Evolutionary conservation across 2,113 vertebrate species (phyloP).

Genomic region (Pollachius pollachius): DNA sequence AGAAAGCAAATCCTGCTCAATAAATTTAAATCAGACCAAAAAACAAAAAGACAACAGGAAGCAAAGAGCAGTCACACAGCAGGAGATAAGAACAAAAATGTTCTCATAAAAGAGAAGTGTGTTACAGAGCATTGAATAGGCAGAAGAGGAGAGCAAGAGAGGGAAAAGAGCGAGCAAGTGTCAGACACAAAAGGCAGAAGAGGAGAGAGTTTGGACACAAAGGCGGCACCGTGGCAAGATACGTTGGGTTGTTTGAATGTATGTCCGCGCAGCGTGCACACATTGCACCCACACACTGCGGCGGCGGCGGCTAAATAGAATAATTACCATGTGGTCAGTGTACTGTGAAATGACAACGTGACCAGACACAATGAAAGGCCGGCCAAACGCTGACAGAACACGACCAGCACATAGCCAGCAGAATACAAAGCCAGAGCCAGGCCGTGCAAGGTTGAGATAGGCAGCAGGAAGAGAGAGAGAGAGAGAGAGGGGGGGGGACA

Average conservation of each 20-base stretch:
- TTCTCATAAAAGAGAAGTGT: too few relatives aligned
- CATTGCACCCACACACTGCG: neutral
- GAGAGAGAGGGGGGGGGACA: slow-evolving; percentile 1
- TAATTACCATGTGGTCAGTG: slow-evolving; percentile 68
- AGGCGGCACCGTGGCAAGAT: too few relatives aligned
- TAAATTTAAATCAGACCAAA: too few relatives aligned
- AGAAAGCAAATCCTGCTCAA: too few relatives aligned
- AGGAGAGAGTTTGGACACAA: neutral
- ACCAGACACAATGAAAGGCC: slow-evolving; percentile 63
- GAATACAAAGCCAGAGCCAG: slow-evolving; percentile 49
- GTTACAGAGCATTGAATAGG: too few relatives aligned
- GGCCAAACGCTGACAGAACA: slow-evolving; percentile 60
- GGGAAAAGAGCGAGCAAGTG: too few relatives aligned
- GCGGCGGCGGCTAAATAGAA: slow-evolving; percentile 53
- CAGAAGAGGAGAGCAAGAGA: too few relatives aligned
- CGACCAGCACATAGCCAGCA: slow-evolving; percentile 46
- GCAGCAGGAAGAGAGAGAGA: slow-evolving; percentile 10
- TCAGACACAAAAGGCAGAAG: neutral
- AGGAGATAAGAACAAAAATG: too few relatives aligned
- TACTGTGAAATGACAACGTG: slow-evolving; percentile 69
- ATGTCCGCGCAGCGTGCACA: neutral
- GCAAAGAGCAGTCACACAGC: too few relatives aligned
- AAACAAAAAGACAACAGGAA: too few relatives aligned
- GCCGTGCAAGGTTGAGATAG: slow-evolving; percentile 41
- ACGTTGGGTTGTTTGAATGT: neutral